Evolutionary conservation across 2,113 vertebrate species (phyloP), one percentile per base, ranked within the genome.

Genomic region (Chrysemys picta): DNA sequence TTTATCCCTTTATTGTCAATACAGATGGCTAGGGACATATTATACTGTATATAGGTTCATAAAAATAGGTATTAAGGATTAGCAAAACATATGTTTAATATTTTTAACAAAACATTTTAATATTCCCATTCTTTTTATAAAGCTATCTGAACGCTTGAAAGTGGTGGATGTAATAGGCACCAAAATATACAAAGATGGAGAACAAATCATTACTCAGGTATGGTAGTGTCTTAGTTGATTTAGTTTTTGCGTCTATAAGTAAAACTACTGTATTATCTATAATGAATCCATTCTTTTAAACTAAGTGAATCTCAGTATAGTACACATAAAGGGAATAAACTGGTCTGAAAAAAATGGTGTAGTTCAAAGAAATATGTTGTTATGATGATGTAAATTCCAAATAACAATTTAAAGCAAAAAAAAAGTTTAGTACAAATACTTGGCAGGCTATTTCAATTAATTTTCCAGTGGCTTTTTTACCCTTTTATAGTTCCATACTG

Each of bases 141-240:
- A 99, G 99, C 92, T 99, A 78, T 99, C 99, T 49, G 99, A 99
- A 98, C 99, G 99, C 95, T 99, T 99, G 98, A 99, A 99, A 98
- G 99, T 99, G 88, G 99, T 99, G 85, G 99, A 99, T 91, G 99
- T 99, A 84, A 98, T 99, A 93, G 99, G 99, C 93, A 99, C 99
- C 91, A 99, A 99, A 98, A 98, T 98, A 94, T 99, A 99, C 98
- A 98, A 93, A 76, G 98, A 99, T 82, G 99, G 99, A 95, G 99
- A 99, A 98, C 99, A 99, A 98, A 99, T 99, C 65, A 99, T 99
- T 97, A 99, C 99, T 98, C 99, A 99, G 99, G 99, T 99, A 97
- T 88, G 84, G 80, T 78, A 9, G 31, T 22, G 93, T 90, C 42
- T 84, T 94, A 81, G 57, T 45, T 84, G 24, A 65, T 93, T 94